Percentiles rank a stretch among this genome's conserved stretches.
Evolutionary conservation across 2,888 invertebrate species (phyloP).

Genomic region (Drosophila robusta): DNA sequence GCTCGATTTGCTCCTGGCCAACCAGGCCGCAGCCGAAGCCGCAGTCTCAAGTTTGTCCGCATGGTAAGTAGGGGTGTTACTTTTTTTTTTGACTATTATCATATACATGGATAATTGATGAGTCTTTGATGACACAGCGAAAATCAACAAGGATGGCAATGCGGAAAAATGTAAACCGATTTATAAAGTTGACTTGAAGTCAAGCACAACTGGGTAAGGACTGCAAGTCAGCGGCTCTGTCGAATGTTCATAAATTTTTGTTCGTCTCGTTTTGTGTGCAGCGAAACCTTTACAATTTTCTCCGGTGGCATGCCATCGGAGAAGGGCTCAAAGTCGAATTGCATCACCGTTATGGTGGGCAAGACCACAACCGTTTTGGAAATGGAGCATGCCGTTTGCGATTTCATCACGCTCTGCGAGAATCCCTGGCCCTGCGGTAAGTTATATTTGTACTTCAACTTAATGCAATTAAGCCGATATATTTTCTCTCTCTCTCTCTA

Average conservation of each 20-base stretch:
- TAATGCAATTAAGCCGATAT: neutral
- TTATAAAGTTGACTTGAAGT: slow-evolving; percentile 97
- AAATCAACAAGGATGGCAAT: slow-evolving; percentile 96
- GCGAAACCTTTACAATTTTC: slow-evolving; percentile 98
- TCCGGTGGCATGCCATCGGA: slow-evolving; percentile 97
- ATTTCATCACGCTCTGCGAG: slow-evolving; percentile 98
- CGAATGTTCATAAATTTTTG: neutral
- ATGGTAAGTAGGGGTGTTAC: slow-evolving; percentile 88
- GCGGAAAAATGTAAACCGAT: slow-evolving; percentile 97
- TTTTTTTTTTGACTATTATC: too few relatives aligned
- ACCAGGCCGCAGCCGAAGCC: slow-evolving; percentile 91
- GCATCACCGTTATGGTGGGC: slow-evolving; percentile 97
- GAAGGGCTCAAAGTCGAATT: slow-evolving; percentile 94
- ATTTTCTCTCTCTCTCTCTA: neutral
- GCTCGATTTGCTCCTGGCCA: slow-evolving; percentile 97
- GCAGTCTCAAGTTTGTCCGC: slow-evolving; percentile 93
- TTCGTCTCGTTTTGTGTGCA: slow-evolving; percentile 82
- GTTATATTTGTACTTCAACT: neutral
- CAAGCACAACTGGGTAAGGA: slow-evolving; percentile 87
- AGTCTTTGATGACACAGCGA: slow-evolving; percentile 82
- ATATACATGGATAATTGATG: slow-evolving; percentile 5
- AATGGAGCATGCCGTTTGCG: slow-evolving; percentile 99
- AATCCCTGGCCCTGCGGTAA: slow-evolving; percentile 96
- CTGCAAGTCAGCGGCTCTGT: neutral
- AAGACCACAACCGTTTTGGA: slow-evolving; percentile 98